These are phyloP conservation scores for Eleutherodactylus coqui DNA, from an alignment of 2,797 vertebrate species.

Conservation along the genomic window DNA sequence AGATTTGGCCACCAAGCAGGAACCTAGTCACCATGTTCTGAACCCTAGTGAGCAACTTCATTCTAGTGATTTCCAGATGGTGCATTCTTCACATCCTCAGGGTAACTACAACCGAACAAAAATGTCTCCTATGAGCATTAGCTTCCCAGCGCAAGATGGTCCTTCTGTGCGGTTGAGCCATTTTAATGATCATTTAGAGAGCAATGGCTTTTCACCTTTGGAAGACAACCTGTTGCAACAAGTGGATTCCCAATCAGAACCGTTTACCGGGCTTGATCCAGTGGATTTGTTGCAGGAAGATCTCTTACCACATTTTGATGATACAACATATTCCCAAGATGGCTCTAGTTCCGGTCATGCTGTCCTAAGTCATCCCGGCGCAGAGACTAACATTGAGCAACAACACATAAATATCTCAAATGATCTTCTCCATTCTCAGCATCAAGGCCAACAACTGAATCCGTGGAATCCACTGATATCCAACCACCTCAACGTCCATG, in stretches of 20 bases:
- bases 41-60: conserved; percentile 79
- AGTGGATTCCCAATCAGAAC: conserved; percentile 82
- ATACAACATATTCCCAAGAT: conserved; percentile 84
- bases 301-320: conserved; percentile 91
- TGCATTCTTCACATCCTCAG: conserved; percentile 85
- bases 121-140: conserved; percentile 87
- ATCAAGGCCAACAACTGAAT: conserved; percentile 71
- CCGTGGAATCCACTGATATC: conserved; percentile 74
- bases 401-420: conserved; percentile 69
- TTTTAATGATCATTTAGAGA: conserved; percentile 80
- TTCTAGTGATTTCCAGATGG: conserved; percentile 84
- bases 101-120: conserved; percentile 86
- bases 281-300: conserved; percentile 90
- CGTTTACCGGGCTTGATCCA: conserved; percentile 87
- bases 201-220: conserved; percentile 88
- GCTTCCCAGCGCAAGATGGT: conserved; percentile 82
- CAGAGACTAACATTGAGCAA: conserved; percentile 76
- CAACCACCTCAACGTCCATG: conserved; percentile 71
- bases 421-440: conserved; percentile 68
- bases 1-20: conserved; percentile 82
- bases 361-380: conserved; percentile 74
- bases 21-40: conserved; percentile 77
- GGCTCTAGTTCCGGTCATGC: conserved; percentile 71
- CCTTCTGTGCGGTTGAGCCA: conserved; percentile 82
- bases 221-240: conserved; percentile 86